phyloP scores from a whole-genome alignment of 2,113 vertebrate species.

The Mesitornis unicolor region DNA sequence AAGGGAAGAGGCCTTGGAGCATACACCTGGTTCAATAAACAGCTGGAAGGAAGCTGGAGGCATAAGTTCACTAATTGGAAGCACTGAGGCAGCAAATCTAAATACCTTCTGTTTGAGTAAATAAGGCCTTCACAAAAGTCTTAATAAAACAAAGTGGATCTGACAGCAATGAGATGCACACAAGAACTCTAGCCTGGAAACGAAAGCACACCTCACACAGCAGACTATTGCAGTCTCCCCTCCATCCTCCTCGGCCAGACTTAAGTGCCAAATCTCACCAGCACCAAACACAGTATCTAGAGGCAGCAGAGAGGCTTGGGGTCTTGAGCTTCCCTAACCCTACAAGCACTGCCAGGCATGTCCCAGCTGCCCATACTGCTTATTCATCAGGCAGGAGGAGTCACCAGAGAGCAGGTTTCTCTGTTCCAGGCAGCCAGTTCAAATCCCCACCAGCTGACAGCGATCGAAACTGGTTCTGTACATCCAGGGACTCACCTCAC shows the following conservation, averaged over 20 bases:
- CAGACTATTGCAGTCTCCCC: not conserved
- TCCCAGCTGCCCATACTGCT: not conserved
- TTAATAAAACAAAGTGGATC: not conserved
- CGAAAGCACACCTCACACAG: not conserved
- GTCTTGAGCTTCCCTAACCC: not conserved
- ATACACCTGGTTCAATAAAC: constrained; percentile 22
- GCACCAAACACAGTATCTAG: not conserved
- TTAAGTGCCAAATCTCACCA: not conserved
- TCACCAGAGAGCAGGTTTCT: not conserved
- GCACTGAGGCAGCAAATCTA: not conserved
- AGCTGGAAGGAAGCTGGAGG: constrained; percentile 33
- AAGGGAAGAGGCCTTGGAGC: not conserved
- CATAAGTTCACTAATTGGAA: not conserved
- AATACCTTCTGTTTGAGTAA: constrained; percentile 22
- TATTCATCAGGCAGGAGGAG: not conserved
- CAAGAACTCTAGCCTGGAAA: not conserved
- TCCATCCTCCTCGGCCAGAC: not conserved
- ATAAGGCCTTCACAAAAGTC: not conserved
- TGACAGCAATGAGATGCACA: not conserved
- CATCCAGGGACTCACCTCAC: not conserved
- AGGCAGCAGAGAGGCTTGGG: not conserved
- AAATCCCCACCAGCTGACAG: not conserved
- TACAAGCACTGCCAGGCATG: not conserved
- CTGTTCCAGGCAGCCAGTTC: not conserved
- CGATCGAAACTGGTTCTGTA: not conserved